phyloP scores from a whole-genome alignment of 2,797 vertebrate species.

The Brotula barbata region DNA sequence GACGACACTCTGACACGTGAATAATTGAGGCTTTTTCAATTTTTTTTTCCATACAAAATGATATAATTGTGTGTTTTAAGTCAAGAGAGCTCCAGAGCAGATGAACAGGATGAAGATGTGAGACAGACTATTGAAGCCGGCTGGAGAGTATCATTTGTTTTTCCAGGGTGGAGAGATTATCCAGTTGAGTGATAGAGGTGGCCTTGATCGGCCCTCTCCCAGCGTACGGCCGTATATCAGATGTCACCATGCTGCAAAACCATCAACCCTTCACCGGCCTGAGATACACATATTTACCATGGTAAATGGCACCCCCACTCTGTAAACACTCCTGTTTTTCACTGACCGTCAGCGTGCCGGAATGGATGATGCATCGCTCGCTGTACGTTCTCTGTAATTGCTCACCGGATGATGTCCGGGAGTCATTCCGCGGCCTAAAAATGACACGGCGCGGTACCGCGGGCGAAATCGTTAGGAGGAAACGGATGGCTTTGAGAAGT shows the following conservation, averaged over 20 bases:
- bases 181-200: constrained; percentile 77
- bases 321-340: constrained; percentile 73
- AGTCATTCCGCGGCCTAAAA: constrained; percentile 27
- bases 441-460: constrained; percentile 46
- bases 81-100: constrained; percentile 32
- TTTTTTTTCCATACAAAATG: too few species aligned
- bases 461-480: constrained; percentile 54
- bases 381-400: constrained; percentile 64
- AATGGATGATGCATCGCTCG: constrained; percentile 50
- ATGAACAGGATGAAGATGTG: constrained; percentile 68
- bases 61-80: neutral
- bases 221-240: constrained; percentile 70
- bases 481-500: constrained; percentile 40
- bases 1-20: too few species aligned
- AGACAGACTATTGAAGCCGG: constrained; percentile 56
- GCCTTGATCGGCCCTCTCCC: constrained; percentile 74
- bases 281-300: constrained; percentile 75
- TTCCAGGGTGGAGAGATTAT: constrained; percentile 70
- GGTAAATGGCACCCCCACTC: constrained; percentile 68
- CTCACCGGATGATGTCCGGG: constrained; percentile 55
- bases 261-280: constrained; percentile 68
- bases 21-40: too few species aligned
- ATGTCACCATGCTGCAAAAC: constrained; percentile 68
- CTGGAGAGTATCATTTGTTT: constrained; percentile 68
- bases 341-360: constrained; percentile 40